Percentiles rank a stretch among this genome's conserved stretches.
phyloP scores from a whole-genome alignment of 2,113 vertebrate species.

The Rafetus swinhoei region DNA sequence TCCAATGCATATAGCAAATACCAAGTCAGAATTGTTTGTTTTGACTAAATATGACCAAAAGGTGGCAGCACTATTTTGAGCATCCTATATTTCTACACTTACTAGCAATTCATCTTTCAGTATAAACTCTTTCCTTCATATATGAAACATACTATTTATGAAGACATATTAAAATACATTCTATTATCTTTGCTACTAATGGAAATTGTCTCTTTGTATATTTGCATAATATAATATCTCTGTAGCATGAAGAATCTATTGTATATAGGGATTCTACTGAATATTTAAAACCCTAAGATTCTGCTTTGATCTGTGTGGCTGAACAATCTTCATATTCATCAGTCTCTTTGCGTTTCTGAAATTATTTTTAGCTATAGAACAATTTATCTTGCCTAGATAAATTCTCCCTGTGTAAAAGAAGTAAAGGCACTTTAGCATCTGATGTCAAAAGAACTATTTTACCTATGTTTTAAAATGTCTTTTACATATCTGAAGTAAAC shows the following conservation, averaged over 20 bases:
- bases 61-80: conserved; percentile 77
- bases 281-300: background rate
- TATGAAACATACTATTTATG: background rate
- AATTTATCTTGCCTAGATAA: background rate
- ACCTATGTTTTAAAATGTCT: background rate
- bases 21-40: background rate
- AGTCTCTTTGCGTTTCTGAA: background rate
- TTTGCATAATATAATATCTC: conserved; percentile 32
- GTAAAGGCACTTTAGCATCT: background rate
- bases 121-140: background rate
- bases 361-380: background rate
- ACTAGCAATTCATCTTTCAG: background rate
- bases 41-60: conserved; percentile 48
- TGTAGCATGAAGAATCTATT: background rate
- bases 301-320: background rate
- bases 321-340: background rate
- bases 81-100: background rate
- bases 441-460: background rate
- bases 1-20: fast-evolving
- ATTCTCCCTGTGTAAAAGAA: background rate
- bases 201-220: background rate
- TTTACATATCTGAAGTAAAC: background rate
- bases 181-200: background rate
- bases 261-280: background rate
- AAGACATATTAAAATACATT: background rate